A percentile compares a stretch with the other conserved stretches of the same genome.
Evolutionary conservation across 2,888 invertebrate species (phyloP).

Genomic region (Drosophila ustulata): DNA sequence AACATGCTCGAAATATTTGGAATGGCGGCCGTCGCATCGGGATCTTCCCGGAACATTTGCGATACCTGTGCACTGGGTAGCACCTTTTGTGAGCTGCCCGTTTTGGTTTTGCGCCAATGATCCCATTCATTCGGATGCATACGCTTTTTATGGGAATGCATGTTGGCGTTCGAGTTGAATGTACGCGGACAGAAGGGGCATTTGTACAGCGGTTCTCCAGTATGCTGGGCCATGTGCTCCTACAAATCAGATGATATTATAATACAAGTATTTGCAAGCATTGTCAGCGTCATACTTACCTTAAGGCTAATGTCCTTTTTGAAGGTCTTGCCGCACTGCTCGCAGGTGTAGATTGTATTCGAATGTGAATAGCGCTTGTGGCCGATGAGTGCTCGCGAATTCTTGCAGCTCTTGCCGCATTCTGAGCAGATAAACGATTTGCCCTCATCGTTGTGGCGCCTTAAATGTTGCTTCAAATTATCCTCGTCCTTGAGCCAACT

Average conservation of each 20-base stretch:
- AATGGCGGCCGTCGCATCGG: constrained; percentile 55
- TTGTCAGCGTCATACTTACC: constrained; percentile 48
- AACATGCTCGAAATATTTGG: constrained; percentile 61
- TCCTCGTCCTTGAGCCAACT: constrained; percentile 84
- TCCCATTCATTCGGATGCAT: constrained; percentile 83
- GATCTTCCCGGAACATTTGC: constrained; percentile 72
- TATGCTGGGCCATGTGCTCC: constrained; percentile 85
- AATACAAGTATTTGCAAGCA: background rate
- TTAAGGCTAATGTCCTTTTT: constrained; percentile 83
- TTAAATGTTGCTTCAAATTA: constrained; percentile 83
- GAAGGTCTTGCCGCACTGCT: constrained; percentile 84
- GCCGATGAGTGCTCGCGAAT: constrained; percentile 82
- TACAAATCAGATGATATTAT: constrained; percentile 31
- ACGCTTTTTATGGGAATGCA: constrained; percentile 84
- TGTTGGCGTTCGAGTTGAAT: constrained; percentile 84
- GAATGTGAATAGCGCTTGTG: constrained; percentile 84
- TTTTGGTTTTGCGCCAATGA: constrained; percentile 81
- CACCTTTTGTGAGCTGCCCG: constrained; percentile 78
- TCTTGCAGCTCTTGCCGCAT: constrained; percentile 83
- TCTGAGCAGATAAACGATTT: constrained; percentile 77
- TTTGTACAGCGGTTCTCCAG: constrained; percentile 83
- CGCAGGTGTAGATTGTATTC: constrained; percentile 78
- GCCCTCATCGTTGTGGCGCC: constrained; percentile 82
- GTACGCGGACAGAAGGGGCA: constrained; percentile 84
- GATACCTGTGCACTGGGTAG: constrained; percentile 74